Evolutionary conservation across 1,140 invertebrate species (phyloP).

Genomic region (Portunus trituberculatus): DNA sequence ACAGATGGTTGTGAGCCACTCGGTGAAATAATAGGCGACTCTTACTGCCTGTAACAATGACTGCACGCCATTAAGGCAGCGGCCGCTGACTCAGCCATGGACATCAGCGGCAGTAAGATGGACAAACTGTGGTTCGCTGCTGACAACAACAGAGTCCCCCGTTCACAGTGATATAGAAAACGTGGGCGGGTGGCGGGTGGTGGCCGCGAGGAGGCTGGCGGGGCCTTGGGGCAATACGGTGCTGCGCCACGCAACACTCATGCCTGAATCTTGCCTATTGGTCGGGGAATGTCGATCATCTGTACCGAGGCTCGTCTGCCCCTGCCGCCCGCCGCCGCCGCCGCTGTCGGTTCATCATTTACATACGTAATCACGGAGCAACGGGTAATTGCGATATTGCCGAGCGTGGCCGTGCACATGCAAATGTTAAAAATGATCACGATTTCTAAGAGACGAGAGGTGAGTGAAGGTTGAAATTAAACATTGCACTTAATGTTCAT

Average conservation of each 20-base stretch:
- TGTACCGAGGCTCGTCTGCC: neutral
- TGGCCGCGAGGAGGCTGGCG: neutral
- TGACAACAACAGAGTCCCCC: constrained; percentile 13
- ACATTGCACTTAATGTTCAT: no score
- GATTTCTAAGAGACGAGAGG: constrained; percentile 4
- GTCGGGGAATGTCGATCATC: constrained; percentile 34
- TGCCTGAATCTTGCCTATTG: neutral
- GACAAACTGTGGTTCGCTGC: neutral
- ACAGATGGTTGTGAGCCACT: constrained; percentile 7
- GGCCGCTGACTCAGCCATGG: neutral
- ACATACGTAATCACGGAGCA: constrained; percentile 73
- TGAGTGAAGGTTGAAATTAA: no score
- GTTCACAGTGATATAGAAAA: constrained; percentile 60
- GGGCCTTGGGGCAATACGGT: neutral
- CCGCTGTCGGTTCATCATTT: constrained; percentile 66
- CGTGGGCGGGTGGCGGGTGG: constrained; percentile 14
- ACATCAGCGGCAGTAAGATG: neutral
- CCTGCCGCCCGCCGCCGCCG: constrained; percentile 29
- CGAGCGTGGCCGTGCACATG: constrained; percentile 68
- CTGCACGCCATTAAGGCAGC: neutral
- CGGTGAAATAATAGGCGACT: constrained; percentile 12
- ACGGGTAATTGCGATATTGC: constrained; percentile 71
- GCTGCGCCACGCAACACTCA: neutral
- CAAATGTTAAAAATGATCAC: constrained; percentile 53
- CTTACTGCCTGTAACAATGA: neutral